Conservation (phyloP, 1,140 invertebrate species). For the Cephus cinctus region DNA sequence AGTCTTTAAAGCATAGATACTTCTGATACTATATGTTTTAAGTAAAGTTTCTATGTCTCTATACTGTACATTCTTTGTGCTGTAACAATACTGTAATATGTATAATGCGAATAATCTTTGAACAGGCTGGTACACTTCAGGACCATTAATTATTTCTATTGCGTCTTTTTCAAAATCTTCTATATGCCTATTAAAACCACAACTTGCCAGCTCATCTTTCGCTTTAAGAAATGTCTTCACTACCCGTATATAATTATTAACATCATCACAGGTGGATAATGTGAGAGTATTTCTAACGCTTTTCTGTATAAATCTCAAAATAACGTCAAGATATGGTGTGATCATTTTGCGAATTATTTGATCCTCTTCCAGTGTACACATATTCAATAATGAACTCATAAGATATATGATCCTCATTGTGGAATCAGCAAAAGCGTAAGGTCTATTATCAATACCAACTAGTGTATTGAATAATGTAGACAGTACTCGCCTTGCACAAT, state of each 20-base stretch:
- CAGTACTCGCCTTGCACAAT: too few relatives aligned
- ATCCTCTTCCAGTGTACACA: constrained; percentile 1
- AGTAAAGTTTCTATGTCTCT: background rate
- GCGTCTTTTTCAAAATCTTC: constrained; percentile 15
- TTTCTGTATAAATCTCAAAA: constrained; percentile 20
- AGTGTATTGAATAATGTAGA: constrained; percentile 17
- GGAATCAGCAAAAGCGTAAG: constrained; percentile 16
- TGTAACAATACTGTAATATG: constrained; percentile 20
- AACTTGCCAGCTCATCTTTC: constrained; percentile 5
- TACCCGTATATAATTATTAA: constrained; percentile 8
- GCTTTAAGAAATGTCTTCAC: constrained; percentile 7
- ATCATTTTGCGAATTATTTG: constrained; percentile 7
- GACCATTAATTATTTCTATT: constrained; percentile 15
- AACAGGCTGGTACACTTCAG: constrained; percentile 4
- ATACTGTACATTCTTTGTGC: background rate
- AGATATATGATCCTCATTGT: background rate
- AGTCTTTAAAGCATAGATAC: too few relatives aligned
- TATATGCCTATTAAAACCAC: background rate
- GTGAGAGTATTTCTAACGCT: constrained; percentile 5
- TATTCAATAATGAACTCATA: background rate
- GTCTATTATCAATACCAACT: constrained; percentile 16
- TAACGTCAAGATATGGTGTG: constrained; percentile 4
- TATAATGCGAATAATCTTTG: constrained; percentile 22
- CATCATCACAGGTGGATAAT: constrained; percentile 15
- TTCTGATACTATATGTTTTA: background rate